Percentiles rank a stretch among this genome's conserved stretches.
These are phyloP conservation scores for Oostethus manadensis DNA, from an alignment of 2,113 vertebrate species.

Conservation along the genomic window DNA sequence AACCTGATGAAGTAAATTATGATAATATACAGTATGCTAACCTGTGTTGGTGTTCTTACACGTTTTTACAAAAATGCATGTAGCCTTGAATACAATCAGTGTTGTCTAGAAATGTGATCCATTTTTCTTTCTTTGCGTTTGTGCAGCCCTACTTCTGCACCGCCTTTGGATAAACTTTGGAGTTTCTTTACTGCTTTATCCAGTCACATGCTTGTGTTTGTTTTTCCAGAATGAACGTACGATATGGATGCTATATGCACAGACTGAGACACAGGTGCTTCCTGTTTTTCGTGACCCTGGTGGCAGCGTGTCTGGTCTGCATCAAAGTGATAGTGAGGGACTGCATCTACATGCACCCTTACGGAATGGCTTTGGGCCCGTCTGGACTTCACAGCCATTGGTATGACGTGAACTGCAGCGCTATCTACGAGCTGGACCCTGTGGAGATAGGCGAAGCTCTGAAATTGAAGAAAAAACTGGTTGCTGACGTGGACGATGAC, in stretches of 20 bases:
- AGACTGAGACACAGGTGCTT: slow-evolving; percentile 67
- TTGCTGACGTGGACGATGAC: slow-evolving; percentile 78
- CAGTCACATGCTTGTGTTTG: neutral
- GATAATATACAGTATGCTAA: too few relatives aligned
- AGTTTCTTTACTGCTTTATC: neutral
- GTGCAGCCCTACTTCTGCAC: neutral
- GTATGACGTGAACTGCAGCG: slow-evolving; percentile 79
- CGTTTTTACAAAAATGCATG: too few relatives aligned
- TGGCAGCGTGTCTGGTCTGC: slow-evolving; percentile 50
- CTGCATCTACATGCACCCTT: slow-evolving; percentile 70
- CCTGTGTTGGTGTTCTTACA: too few relatives aligned
- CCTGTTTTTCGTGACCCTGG: slow-evolving; percentile 52
- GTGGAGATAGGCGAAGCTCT: slow-evolving; percentile 85
- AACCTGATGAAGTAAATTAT: too few relatives aligned
- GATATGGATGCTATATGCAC: slow-evolving; percentile 42
- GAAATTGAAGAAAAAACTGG: slow-evolving; percentile 74
- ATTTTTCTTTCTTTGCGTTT: too few relatives aligned
- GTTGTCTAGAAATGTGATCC: too few relatives aligned
- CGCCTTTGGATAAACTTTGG: too few relatives aligned
- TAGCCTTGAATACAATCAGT: too few relatives aligned
- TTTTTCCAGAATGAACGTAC: slow-evolving; percentile 81
- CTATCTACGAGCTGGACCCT: slow-evolving; percentile 83
- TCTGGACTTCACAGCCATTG: slow-evolving; percentile 57
- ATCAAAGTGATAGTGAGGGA: slow-evolving; percentile 46
- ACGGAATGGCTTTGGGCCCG: slow-evolving; percentile 67